A percentile compares a stretch with the other conserved stretches of the same genome.
These are phyloP conservation scores for Andinoacara biseriatus DNA, from an alignment of 2,113 vertebrate genomes.

Conservation along the genomic window DNA sequence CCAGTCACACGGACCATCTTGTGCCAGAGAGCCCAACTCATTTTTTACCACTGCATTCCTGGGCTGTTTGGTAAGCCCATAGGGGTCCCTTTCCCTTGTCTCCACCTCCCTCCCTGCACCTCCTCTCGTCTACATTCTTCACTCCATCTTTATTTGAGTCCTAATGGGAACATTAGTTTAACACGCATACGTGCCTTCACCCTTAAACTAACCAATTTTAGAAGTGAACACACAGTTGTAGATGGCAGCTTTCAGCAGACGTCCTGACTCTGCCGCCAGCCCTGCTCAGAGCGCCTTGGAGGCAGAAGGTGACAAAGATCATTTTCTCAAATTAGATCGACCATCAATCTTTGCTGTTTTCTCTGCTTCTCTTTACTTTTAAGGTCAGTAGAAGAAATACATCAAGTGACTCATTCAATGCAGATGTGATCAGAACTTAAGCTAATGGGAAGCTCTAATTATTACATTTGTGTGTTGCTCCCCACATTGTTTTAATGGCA, in stretches of 20 bases:
- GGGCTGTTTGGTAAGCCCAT: slow-evolving; percentile 76
- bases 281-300: background rate
- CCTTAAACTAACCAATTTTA: background rate
- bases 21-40: slow-evolving; percentile 82
- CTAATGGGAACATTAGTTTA: slow-evolving; percentile 39
- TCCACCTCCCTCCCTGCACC: slow-evolving; percentile 11
- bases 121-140: slow-evolving; percentile 55
- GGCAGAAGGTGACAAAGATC: background rate
- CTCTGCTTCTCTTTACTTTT: background rate
- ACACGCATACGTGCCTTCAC: background rate
- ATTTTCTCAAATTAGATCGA: background rate
- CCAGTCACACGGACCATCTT: slow-evolving; percentile 83
- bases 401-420: background rate
- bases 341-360: background rate
- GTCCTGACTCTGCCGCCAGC: background rate
- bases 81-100: slow-evolving; percentile 64
- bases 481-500: slow-evolving; percentile 43
- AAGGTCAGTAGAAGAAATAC: background rate
- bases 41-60: slow-evolving; percentile 81
- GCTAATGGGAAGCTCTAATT: background rate
- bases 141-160: slow-evolving; percentile 49
- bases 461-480: slow-evolving; percentile 31
- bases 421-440: background rate
- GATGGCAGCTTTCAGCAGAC: background rate
- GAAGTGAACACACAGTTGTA: background rate